Evolutionary conservation across 2,888 invertebrate genomes (phyloP), one percentile per base, ranked within the genome.

Genomic region (Lasioglossum morio): DNA sequence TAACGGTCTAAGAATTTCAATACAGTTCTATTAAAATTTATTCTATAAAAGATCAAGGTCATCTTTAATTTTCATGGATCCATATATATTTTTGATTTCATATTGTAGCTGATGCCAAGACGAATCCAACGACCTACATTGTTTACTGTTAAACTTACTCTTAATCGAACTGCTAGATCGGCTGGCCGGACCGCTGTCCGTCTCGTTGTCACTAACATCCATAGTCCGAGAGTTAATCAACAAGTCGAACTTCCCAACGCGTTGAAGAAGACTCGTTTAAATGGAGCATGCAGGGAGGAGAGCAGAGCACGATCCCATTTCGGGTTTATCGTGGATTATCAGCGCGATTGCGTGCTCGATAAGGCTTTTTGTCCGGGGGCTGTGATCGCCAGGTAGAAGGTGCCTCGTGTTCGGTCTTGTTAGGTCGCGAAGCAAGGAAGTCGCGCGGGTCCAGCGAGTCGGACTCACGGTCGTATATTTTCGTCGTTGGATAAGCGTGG

Each of bases 401-500:
- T 37, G n/a, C 46, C 48, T 57, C 76, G 66, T 70, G 37, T 40
- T 82, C 60, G 69, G 72, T 72, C 60, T 77, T 77, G 80, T 87
- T 73, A 78, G 72, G 10, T 14, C 87, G 60, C 69, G 48, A 43
- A 70, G 34, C 73, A 27, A 81, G 77, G 85, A 83, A 88, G 78
- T 87, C 76, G 69, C 74, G 66, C 69, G 72, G 53, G 37, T 46
- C 57, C 53, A 48, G 70, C 70, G 70, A n/a, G 40, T 40, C n/a
- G 40, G 60, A 27, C 46, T 74, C 63, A 30, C 72, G 80, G 57
- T 69, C 77, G 70, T 81, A 85, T 82, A 84, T 82, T 81, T 88
- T 77, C 81, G 77, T 48, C 37, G 43, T 27, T 23, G 81, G 90
- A 85, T 88, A 88, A 88, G 79, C 86, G 79, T 70, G 80, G 77